Conservation (phyloP, 2,797 vertebrate genomes). For the Melopsittacus undulatus region DNA sequence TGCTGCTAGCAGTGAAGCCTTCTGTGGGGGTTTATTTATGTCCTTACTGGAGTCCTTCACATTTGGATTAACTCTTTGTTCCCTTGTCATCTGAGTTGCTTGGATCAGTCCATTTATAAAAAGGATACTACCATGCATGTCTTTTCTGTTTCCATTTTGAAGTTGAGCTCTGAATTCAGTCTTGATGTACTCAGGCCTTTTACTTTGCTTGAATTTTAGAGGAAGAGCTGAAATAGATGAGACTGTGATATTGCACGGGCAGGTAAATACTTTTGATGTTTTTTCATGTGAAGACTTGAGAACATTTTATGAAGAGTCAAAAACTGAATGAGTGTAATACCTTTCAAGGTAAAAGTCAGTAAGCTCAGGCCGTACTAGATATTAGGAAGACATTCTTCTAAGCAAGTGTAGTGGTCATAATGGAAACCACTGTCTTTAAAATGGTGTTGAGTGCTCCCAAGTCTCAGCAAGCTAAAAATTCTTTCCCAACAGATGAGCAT, state of each 20-base stretch:
- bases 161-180: conserved; percentile 34
- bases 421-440: not conserved
- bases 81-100: conserved; percentile 16
- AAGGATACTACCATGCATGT: conserved; percentile 34
- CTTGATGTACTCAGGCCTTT: conserved; percentile 23
- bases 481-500: not conserved
- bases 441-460: not conserved
- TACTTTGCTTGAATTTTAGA: conserved; percentile 43
- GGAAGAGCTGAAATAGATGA: conserved; percentile 60
- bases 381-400: not conserved
- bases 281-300: not conserved
- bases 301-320: not conserved
- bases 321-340: not conserved
- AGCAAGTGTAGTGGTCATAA: not conserved
- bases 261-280: conserved; percentile 27
- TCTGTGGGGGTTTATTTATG: conserved; percentile 68
- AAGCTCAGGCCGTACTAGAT: not conserved
- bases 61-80: conserved; percentile 65
- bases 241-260: conserved; percentile 17
- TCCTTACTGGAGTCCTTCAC: conserved; percentile 55
- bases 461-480: not conserved
- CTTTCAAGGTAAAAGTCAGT: not conserved
- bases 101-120: conserved; percentile 35
- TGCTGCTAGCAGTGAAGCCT: conserved; percentile 67
- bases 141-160: conserved; percentile 25